A percentile compares a stretch with the other conserved stretches of the same genome.
These are phyloP conservation scores for Cirrhinus molitorella DNA, from an alignment of 2,797 vertebrate genomes.

Conservation along the genomic window DNA sequence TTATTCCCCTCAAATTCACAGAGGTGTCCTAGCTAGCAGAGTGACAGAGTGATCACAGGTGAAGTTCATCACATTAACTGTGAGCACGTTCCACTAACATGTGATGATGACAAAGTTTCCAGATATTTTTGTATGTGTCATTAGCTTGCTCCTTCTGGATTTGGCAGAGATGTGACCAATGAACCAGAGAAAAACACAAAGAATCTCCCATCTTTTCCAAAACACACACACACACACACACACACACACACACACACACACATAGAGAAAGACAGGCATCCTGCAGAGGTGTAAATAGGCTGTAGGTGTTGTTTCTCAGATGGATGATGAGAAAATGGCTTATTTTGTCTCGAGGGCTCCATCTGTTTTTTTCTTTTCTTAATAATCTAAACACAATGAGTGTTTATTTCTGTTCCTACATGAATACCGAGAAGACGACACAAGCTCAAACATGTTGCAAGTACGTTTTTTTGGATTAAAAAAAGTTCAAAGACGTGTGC, in stretches of 20 bases:
- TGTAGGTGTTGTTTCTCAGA: constrained; percentile 61
- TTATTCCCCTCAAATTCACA: no score
- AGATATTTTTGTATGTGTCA: background rate
- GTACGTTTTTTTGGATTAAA: constrained; percentile 34
- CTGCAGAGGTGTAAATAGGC: constrained; percentile 69
- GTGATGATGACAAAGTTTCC: background rate
- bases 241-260: constrained; percentile 34
- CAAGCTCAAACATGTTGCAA: constrained; percentile 44
- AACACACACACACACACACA: background rate
- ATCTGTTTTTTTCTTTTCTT: constrained; percentile 25
- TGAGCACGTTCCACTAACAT: background rate
- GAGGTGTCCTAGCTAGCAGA: background rate
- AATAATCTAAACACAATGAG: constrained; percentile 35
- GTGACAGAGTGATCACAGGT: background rate
- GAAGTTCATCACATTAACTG: background rate
- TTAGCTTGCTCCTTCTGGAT: background rate
- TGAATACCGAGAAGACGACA: constrained; percentile 32
- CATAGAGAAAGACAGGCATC: constrained; percentile 47
- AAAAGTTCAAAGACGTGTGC: background rate
- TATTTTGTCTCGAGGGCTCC: constrained; percentile 52
- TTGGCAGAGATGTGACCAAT: constrained; percentile 4
- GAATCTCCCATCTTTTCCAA: constrained; percentile 33
- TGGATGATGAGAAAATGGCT: constrained; percentile 62
- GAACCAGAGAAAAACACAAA: background rate
- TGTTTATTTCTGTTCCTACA: constrained; percentile 42